Evolutionary conservation across 2,113 vertebrate species (phyloP).

Genomic region (Scomber colias): DNA sequence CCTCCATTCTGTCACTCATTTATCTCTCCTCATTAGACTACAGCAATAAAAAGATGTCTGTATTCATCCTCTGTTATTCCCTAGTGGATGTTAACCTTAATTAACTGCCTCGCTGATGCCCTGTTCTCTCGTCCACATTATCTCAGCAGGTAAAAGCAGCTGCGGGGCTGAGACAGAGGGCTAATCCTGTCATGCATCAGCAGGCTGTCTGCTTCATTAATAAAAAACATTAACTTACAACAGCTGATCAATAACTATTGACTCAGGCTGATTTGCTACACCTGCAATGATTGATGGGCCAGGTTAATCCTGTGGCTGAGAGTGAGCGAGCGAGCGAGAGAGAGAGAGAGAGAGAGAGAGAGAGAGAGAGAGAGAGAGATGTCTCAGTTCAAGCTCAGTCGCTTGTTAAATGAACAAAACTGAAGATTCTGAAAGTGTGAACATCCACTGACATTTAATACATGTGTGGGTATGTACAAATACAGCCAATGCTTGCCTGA

Average conservation of each 20-base stretch:
- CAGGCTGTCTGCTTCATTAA: conserved; percentile 52
- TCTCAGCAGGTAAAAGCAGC: conserved; percentile 39
- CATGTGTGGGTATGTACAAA: conserved; percentile 42
- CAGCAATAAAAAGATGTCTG: neutral
- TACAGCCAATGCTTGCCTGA: conserved; percentile 32
- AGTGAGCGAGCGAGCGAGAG: neutral
- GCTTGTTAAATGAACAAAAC: conserved; percentile 57
- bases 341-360: neutral
- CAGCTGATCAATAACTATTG: conserved; percentile 64
- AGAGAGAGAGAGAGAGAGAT: conserved; percentile 1
- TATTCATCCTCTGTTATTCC: neutral
- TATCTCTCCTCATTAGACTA: conserved; percentile 18
- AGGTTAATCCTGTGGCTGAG: conserved; percentile 50
- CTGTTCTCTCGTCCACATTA: conserved; percentile 5
- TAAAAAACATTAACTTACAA: conserved; percentile 51
- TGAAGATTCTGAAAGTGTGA: conserved; percentile 34
- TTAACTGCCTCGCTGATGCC: conserved; percentile 30
- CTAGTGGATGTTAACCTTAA: neutral
- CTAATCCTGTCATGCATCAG: conserved; percentile 30
- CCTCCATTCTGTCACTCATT: neutral
- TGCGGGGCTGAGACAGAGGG: neutral
- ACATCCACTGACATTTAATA: conserved; percentile 47
- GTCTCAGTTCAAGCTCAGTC: conserved; percentile 48
- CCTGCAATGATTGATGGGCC: conserved; percentile 53
- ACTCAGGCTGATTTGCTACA: conserved; percentile 45